Evolutionary conservation across 1,140 invertebrate genomes (phyloP).

Genomic region (Nasonia giraulti): DNA sequence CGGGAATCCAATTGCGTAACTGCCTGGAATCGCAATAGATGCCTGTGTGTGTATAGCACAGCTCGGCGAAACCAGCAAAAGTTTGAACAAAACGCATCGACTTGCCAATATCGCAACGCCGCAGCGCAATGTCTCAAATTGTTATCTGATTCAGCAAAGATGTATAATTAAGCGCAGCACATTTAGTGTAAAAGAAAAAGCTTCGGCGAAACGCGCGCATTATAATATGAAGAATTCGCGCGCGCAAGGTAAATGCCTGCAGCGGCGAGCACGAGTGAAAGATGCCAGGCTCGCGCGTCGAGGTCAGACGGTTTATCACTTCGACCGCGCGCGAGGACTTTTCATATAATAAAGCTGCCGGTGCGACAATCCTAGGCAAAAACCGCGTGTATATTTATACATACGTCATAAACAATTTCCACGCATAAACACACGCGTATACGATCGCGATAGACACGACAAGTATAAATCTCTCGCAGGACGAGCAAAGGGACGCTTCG

Average conservation of each 20-base stretch:
- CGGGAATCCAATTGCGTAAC: background rate
- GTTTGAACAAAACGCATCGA: too few relatives aligned
- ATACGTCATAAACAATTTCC: too few relatives aligned
- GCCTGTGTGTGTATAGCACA: too few relatives aligned
- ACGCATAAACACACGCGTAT: background rate
- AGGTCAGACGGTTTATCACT: background rate
- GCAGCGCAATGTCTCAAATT: too few relatives aligned
- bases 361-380: too few relatives aligned
- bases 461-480: background rate
- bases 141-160: background rate
- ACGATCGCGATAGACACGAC: background rate
- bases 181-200: background rate
- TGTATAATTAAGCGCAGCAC: too few relatives aligned
- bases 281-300: background rate
- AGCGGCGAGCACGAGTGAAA: background rate
- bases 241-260: background rate
- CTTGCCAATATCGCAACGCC: too few relatives aligned
- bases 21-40: background rate
- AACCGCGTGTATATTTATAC: too few relatives aligned
- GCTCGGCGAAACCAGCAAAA: too few relatives aligned
- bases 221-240: background rate
- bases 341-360: background rate
- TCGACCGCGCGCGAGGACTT: background rate
- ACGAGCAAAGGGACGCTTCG: background rate
- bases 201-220: background rate